Percentiles rank a stretch among this genome's conserved stretches.
Conservation (phyloP, 1,140 invertebrate species). For the Notospermus geniculatus region DNA sequence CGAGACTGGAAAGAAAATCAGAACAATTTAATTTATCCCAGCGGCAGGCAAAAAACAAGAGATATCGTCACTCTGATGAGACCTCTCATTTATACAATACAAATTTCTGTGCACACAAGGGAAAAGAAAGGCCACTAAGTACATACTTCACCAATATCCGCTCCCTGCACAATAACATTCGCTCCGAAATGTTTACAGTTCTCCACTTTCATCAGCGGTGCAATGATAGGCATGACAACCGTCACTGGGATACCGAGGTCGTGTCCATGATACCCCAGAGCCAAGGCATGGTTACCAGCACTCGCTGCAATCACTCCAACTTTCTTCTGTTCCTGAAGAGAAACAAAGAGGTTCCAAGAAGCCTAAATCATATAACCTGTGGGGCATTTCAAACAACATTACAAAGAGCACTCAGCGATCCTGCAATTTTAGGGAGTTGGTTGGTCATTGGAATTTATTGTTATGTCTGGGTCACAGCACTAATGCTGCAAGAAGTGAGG, state of each 20-base stretch:
- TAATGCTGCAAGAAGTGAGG: too few species aligned
- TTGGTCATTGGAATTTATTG: too few species aligned
- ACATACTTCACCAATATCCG: constrained; percentile 74
- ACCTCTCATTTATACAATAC: too few species aligned
- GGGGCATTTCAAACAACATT: too few species aligned
- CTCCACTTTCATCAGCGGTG: constrained; percentile 82
- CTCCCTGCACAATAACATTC: constrained; percentile 77
- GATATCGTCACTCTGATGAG: too few species aligned
- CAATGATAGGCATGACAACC: constrained; percentile 84
- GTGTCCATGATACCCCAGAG: constrained; percentile 82
- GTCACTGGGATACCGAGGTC: constrained; percentile 79
- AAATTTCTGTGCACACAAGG: neutral
- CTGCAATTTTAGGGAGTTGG: too few species aligned
- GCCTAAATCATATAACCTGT: too few species aligned
- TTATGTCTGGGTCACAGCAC: too few species aligned
- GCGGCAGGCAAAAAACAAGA: too few species aligned
- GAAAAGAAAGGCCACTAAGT: neutral
- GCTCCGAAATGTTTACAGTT: constrained; percentile 81
- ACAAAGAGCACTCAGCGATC: too few species aligned
- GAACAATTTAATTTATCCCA: too few species aligned
- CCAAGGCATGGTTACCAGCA: constrained; percentile 88
- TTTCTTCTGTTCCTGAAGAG: constrained; percentile 64
- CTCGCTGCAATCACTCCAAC: constrained; percentile 87
- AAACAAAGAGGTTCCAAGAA: constrained; percentile 7
- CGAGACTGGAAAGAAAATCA: constrained; percentile 63